A percentile compares a stretch with the other conserved stretches of the same genome.
These are phyloP conservation scores for Plectrocnemia conspersa DNA, from an alignment of 1,140 invertebrate genomes.

Conservation along the genomic window DNA sequence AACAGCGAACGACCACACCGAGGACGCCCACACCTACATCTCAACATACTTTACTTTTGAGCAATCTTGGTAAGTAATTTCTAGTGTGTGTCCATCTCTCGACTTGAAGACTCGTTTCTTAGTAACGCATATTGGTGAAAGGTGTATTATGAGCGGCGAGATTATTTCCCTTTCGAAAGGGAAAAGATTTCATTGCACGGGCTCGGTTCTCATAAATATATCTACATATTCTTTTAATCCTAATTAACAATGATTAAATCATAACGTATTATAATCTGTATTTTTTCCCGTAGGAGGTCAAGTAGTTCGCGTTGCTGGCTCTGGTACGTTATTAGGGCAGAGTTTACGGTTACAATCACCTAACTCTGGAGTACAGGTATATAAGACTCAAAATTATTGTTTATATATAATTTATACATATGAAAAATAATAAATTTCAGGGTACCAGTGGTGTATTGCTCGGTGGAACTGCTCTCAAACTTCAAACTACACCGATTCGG, in stretches of 20 bases:
- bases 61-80: conserved; percentile 26
- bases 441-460: conserved; percentile 24
- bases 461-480: conserved; percentile 25
- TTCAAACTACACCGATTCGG: conserved; percentile 27
- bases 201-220: too few species aligned
- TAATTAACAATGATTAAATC: background rate
- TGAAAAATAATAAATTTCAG: too few species aligned
- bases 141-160: too few species aligned
- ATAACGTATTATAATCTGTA: background rate
- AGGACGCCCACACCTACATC: conserved; percentile 8
- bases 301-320: conserved; percentile 29
- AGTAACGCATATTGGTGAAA: too few species aligned
- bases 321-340: conserved; percentile 25
- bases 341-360: conserved; percentile 28
- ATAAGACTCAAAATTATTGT: too few species aligned
- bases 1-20: conserved; percentile 4
- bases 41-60: conserved; percentile 30
- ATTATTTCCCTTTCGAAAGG: too few species aligned
- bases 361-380: conserved; percentile 21
- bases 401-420: too few species aligned
- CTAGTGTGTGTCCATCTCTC: too few species aligned
- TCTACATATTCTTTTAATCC: too few species aligned
- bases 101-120: too few species aligned
- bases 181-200: too few species aligned
- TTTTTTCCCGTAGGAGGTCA: conserved; percentile 27